Base-by-base conservation (phyloP, 2,113 vertebrate genomes). In the Xiphophorus couchianus region DNA sequence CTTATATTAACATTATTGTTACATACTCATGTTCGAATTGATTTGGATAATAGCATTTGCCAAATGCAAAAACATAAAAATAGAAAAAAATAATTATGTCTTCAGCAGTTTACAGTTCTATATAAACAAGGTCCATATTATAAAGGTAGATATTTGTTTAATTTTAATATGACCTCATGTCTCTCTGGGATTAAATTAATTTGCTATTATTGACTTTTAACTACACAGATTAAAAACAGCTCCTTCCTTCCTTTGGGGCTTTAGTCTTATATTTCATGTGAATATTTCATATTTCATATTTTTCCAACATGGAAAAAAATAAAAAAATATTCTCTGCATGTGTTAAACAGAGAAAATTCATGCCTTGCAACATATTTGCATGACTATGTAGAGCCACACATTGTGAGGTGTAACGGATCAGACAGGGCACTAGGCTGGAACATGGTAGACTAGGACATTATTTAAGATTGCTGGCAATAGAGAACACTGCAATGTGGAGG, bases 341-440 rank as follows among this genome's bases (percentile, higher is more conserved):
- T 19, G 35, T 28, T 13, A 54, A 66, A 31, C 5, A 12, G 17
- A 42, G 44, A 7, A 27, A 28, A 74, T 42, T 73, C 29, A 42
- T 33, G 51, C 39, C 27, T 72, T 69, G 0, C 17, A 58, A 63
- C 25, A 72, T 58, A 22, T 48, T 71, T 51, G 65, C 64, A 62
- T 12, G 66, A 58, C 25, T 67, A 51, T 71, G 13, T 22, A 19
- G 7, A 30, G 7, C 5, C 58, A 39, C 13, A 39, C 66, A 14
- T 66, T 3, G 6, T 5, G 64, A 76, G 3, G 60, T 71, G 35
- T 64, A 63, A 69, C 64, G 42, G 73, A 85, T 82, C 74, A 73
- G 44, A 67, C 14, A 28, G 27, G 68, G 60, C 61, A 37, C 84
- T 54, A 79, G 58, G 37, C 11, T 30, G 72, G 73, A 72, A 78